A percentile compares a stretch with the other conserved stretches of the same genome.
phyloP scores from a whole-genome alignment of 2,113 vertebrate species.

The Leucoraja erinaceus region DNA sequence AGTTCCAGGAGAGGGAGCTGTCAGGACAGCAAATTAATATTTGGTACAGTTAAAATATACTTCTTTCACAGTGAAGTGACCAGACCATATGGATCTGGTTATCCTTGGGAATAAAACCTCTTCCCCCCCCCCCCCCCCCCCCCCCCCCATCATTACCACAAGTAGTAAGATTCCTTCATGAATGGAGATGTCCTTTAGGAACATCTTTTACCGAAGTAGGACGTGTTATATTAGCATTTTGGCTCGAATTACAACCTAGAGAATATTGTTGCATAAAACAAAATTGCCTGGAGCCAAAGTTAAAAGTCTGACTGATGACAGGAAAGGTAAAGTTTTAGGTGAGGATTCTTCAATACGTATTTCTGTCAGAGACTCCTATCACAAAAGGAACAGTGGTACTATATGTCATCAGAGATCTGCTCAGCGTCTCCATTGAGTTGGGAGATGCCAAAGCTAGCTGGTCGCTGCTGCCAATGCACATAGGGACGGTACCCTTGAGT shows the following conservation, averaged over 20 bases:
- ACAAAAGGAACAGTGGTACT: too few relatives aligned
- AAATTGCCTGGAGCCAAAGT: not conserved
- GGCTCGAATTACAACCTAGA: not conserved
- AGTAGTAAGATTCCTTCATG: not conserved
- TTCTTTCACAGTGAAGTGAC: not conserved
- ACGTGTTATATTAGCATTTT: not conserved
- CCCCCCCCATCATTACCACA: not conserved
- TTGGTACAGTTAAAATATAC: not conserved
- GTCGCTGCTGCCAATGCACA: too few relatives aligned
- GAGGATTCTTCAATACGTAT: not conserved
- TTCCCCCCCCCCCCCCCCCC: not conserved
- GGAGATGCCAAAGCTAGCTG: too few relatives aligned
- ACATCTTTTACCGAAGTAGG: not conserved
- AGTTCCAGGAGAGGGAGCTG: conserved; percentile 1
- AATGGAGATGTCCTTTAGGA: not conserved
- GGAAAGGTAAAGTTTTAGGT: not conserved
- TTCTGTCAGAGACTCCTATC: not conserved
- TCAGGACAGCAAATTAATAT: not conserved
- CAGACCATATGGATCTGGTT: not conserved
- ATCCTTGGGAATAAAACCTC: not conserved
- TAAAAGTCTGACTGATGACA: not conserved
- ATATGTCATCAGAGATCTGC: too few relatives aligned
- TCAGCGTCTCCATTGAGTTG: too few relatives aligned
- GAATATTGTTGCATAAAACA: not conserved
- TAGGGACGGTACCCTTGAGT: too few relatives aligned